Evolutionary conservation across 2,797 vertebrate species (phyloP).

Genomic region (Atherinosoma microstoma): DNA sequence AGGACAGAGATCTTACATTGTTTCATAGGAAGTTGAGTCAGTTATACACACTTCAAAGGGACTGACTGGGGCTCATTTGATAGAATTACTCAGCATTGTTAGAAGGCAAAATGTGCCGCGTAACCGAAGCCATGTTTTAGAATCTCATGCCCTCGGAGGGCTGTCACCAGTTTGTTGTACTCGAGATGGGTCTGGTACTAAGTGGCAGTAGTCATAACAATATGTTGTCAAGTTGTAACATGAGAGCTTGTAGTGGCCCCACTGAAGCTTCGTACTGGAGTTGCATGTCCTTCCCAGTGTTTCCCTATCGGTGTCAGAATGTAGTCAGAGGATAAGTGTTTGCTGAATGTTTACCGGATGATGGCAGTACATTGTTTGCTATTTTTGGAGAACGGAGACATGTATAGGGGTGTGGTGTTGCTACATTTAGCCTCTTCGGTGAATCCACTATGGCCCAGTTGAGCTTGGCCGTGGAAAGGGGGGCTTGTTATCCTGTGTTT

Average conservation of each 20-base stretch:
- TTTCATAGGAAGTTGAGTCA: conserved; percentile 51
- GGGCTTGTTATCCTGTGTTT: conserved; percentile 82
- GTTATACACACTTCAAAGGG: conserved; percentile 36
- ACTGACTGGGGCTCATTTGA: conserved; percentile 8
- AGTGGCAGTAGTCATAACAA: conserved; percentile 61
- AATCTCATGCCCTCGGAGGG: conserved; percentile 10
- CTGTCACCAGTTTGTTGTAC: conserved; percentile 57
- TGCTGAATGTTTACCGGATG: conserved; percentile 80
- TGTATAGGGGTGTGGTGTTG: conserved; percentile 75
- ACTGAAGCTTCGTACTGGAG: conserved; percentile 38
- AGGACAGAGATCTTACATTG: conserved; percentile 52
- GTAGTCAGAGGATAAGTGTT: conserved; percentile 73
- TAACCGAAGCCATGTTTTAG: conserved; percentile 47
- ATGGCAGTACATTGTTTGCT: conserved; percentile 81
- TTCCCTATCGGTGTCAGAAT: conserved; percentile 72
- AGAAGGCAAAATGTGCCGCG: conserved; percentile 59
- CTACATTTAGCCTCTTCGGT: conserved; percentile 72
- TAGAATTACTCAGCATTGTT: conserved; percentile 65
- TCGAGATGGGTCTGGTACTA: conserved; percentile 37
- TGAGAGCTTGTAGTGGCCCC: conserved; percentile 48
- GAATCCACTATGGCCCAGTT: conserved; percentile 70
- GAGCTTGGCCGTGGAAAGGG: conserved; percentile 20
- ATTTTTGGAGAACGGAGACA: conserved; percentile 72
- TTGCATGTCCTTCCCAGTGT: conserved; percentile 69
- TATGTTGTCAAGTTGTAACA: conserved; percentile 63